These are phyloP conservation scores for Cephus rjabovi DNA, from an alignment of 2,888 invertebrate species.

Conservation along the genomic window DNA sequence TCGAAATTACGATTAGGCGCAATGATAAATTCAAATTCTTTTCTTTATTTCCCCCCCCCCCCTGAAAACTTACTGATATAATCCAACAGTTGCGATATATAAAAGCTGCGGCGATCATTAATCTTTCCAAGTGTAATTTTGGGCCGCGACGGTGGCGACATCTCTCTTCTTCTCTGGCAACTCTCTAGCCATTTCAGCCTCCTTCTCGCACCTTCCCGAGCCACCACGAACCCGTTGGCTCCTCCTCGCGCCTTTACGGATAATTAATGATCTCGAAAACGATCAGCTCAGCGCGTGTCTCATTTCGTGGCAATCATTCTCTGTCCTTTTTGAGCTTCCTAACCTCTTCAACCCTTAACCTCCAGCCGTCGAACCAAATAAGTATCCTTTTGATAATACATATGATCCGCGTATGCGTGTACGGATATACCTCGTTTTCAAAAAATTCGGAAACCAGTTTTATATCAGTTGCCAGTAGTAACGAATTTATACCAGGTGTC, in stretches of 20 bases:
- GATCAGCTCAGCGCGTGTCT: conserved; percentile 59
- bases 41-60: too few relatives aligned
- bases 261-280: conserved; percentile 63
- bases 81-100: too few relatives aligned
- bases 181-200: not conserved
- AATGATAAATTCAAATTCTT: too few relatives aligned
- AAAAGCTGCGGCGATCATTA: conserved; percentile 45
- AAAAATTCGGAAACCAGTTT: too few relatives aligned
- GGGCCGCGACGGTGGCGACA: conserved; percentile 57
- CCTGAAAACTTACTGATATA: too few relatives aligned
- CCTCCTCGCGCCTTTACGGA: conserved; percentile 33
- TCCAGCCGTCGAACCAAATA: not conserved
- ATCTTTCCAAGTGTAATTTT: conserved; percentile 60
- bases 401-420: not conserved
- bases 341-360: conserved; percentile 3
- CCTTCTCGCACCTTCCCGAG: conserved; percentile 8
- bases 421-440: too few relatives aligned
- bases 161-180: conserved; percentile 38
- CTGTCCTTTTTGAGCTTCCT: conserved; percentile 28
- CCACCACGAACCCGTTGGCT: not conserved
- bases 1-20: too few relatives aligned
- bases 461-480: too few relatives aligned
- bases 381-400: conserved; percentile 5
- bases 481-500: too few relatives aligned
- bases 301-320: conserved; percentile 54